Base-by-base conservation (phyloP, 2,113 vertebrate species). In the Eleginops maclovinus region DNA sequence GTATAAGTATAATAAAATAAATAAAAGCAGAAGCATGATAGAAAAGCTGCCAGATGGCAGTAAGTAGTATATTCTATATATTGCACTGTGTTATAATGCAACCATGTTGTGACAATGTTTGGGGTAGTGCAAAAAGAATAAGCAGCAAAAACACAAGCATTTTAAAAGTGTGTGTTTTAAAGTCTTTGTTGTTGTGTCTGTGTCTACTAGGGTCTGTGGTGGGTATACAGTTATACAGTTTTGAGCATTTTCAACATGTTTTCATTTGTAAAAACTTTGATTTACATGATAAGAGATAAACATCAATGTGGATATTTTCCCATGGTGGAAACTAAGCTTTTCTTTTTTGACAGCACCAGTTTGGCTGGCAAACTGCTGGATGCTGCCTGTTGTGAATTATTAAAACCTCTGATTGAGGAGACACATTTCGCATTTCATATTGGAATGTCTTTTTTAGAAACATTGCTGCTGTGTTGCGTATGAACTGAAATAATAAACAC, bases 351-450 rank as follows among this genome's bases (percentile, higher is more conserved):
- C 9, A 60, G 41, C 13, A 2, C 3, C 17, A 72, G 44, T 50
- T 41, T 36, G 21, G 36, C 2, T 54, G 53, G 43, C 36, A 16
- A 36, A 54, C 17, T 28, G 17, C 22, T 15, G 11, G 69, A 46
- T 28, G 24, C 19, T 56, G 9, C 11, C 16, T 4, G n/a, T 31
- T 49, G 6, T 50, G 28, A 76, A 67, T 49, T 66, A 58, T 75
- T 66, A 40, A 65, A 56, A 40, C 26, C 28, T 24, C 13, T 16
- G 11, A 28, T 17, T 31, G 41, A 60, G 40, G 46, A 26, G 28
- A 77, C 44, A 44, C 24, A 28, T 68, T 22, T 53, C n/a, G n/a
- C n/a, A n/a, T n/a, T n/a, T 36, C 26, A 66, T 7, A 41, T 49
- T 14, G 47, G 51, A 22, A 15, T 9, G 9, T 41, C 17, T 31